Evolutionary conservation across 23 tunicate species (phyloP).

Genomic region (Styela clava): DNA sequence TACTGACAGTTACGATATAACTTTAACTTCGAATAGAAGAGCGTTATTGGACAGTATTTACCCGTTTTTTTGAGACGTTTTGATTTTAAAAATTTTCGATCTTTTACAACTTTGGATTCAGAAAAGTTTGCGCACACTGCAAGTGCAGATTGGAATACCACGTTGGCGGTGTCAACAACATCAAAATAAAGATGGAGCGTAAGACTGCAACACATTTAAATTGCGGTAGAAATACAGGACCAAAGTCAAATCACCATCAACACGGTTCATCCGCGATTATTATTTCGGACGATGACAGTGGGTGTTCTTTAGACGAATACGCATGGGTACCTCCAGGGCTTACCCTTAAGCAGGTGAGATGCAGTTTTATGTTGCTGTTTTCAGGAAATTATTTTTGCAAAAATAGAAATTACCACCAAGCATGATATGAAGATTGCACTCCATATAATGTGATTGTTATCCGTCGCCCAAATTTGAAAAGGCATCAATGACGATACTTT

Average conservation of each 20-base stretch:
- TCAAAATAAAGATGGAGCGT: conserved; percentile 23
- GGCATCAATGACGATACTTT: too few relatives aligned
- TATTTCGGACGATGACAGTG: conserved; percentile 73
- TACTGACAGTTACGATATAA: too few relatives aligned
- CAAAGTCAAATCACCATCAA: conserved; percentile 45
- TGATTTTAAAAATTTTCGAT: not conserved
- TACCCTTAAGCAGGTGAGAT: conserved; percentile 77
- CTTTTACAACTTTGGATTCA: conserved; percentile 21
- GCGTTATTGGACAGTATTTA: not conserved
- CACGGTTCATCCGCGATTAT: conserved; percentile 14
- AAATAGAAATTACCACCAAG: too few relatives aligned
- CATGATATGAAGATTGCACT: too few relatives aligned
- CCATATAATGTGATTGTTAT: too few relatives aligned
- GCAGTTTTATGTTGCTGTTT: not conserved
- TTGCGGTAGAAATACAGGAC: conserved; percentile 26
- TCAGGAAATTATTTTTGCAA: not conserved
- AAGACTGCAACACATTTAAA: not conserved
- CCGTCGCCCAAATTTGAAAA: too few relatives aligned
- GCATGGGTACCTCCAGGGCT: conserved; percentile 96
- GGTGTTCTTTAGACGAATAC: conserved; percentile 90
- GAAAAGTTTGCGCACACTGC: conserved; percentile 83
- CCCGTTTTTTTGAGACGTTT: not conserved
- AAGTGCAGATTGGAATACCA: conserved; percentile 66
- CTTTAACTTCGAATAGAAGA: too few relatives aligned
- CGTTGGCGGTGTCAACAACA: conserved; percentile 32